Percentiles rank a stretch among this genome's conserved stretches.
These are phyloP conservation scores for Tenthredo scrophulariae DNA, from an alignment of 2,888 invertebrate species.

Conservation along the genomic window DNA sequence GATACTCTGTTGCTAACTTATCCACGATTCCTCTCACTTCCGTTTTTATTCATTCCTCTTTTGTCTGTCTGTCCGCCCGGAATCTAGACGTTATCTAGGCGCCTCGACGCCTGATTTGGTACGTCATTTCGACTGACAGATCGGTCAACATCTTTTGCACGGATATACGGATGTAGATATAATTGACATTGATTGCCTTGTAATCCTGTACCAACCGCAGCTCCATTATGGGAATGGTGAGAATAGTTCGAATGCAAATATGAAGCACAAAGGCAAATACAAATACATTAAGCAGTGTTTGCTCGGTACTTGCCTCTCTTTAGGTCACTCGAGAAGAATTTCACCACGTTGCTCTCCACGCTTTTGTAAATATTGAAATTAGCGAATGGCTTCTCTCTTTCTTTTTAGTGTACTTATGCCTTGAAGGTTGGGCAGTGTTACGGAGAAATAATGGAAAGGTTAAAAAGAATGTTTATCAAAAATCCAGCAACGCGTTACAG, in stretches of 20 bases:
- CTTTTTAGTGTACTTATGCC: not conserved
- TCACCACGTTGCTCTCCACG: not conserved
- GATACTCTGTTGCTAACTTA: not conserved
- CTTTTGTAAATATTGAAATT: slow-evolving; percentile 25
- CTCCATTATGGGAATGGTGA: slow-evolving; percentile 24
- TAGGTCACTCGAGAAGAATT: slow-evolving; percentile 32
- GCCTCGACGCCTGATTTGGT: not conserved
- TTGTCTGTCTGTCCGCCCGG: not conserved
- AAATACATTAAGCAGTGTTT: slow-evolving; percentile 42
- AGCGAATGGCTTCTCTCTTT: not conserved
- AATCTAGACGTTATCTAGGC: not conserved
- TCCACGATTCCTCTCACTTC: not conserved
- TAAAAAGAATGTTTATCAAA: not conserved
- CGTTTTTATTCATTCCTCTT: not conserved
- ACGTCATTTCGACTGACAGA: not conserved
- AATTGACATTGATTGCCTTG: slow-evolving; percentile 13
- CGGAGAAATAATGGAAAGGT: not conserved
- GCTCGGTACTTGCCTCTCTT: slow-evolving; percentile 31
- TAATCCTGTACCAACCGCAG: slow-evolving; percentile 29
- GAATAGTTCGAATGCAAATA: slow-evolving; percentile 48
- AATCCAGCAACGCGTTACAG: not conserved
- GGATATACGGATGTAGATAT: slow-evolving; percentile 15
- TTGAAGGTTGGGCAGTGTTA: not conserved
- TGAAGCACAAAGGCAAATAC: slow-evolving; percentile 43
- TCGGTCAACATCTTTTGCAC: not conserved